Evolutionary conservation across 2,888 invertebrate species (phyloP), one percentile per base, ranked within the genome.

Genomic region (Piscicola geometra): DNA sequence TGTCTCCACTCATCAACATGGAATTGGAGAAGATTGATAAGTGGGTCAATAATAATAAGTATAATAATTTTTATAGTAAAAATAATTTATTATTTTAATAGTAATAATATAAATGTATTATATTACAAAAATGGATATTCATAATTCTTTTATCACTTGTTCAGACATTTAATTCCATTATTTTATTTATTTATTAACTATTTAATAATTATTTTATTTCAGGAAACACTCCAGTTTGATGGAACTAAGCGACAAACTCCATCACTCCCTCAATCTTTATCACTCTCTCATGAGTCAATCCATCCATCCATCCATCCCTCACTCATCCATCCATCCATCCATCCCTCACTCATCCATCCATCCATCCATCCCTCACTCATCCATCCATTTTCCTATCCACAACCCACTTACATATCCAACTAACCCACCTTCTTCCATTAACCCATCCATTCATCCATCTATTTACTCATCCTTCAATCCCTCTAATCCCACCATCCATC

Each of bases 1-100:
- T 96, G 94, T 93, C 92, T 75, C 93, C 95, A 76, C 87, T 96
- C 78, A 94, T 98, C 82, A 95, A 98, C 87, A 89, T 92, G 75
- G 94, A 96, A 86, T 87, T 98, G 81, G 93, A 96, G 86, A 90
- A 92, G 83, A 85, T 88, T 75, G 88, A 88, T 81, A 83, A 84
- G 83, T 86, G 15, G 9, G 15, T 9, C 15, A 41, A 47, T n/a
- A 32, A 41, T 41, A 41, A 41, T 41, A 41, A 41, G 5, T 9
- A 41, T 41, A 41, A 41, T 41, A 41, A 41, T 41, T 9, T 9
- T 41, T 9, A 41, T 41, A 41, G 15, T 41, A 41, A 41, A 9
- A 41, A 41, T 41, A 9, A 15, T 9, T 41, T 9, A 41, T 41
- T 9, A 41, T 41, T 9, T 9, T 15, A 41, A 41, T 41, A 41